Base-by-base conservation (phyloP, 1,140 invertebrate genomes). In the Drosophila prosaltans region DNA sequence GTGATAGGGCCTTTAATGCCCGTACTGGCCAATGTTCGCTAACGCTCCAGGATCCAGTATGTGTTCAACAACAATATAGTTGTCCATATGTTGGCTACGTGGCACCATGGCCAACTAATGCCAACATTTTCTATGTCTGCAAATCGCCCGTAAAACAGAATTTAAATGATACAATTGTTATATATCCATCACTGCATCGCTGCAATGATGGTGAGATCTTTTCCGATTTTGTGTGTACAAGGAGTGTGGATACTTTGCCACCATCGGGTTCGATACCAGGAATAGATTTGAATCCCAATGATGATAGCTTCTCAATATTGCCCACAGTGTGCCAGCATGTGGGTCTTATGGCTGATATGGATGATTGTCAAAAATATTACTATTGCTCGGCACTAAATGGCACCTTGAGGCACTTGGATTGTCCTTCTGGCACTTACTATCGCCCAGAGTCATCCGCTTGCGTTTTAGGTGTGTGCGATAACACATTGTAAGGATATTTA, bases 121-220 rank as follows among this genome's bases (percentile, higher is more conserved):
- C 84, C 2, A 91, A 90, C 62, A 81, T 93, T 8, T 93, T 92
- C 69, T 93, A 92, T 57, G 84, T 92, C 9, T 93, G 92, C 73
- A 86, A 92, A 63, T 83, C 91, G 26, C 81, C 85, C 11, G 79
- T 89, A n/a, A 91, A 92, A 57, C 81, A 92, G 45, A 90, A 84
- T 65, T 60, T 80, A 3, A 83, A 90, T 39, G 81, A 90, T 36
- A 74, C 80, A 3, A 72, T 80, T 1, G 75, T 92, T 10, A 78
- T 91, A 11, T 92, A 92, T 77, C 92, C 92, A 5, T 83, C 91
- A 1, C 64, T 92, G 39, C 91, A 92, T 73, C 83, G 92, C 10
- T 92, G 92, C 65, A 80, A 79, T 16, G 80, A 90, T 48, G 91
- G 91, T 2, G 91, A 92, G 58, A 72, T 89, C 26, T 92, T 92